Base-by-base conservation (phyloP, 2,888 invertebrate species). In the Synergus japonicus region DNA sequence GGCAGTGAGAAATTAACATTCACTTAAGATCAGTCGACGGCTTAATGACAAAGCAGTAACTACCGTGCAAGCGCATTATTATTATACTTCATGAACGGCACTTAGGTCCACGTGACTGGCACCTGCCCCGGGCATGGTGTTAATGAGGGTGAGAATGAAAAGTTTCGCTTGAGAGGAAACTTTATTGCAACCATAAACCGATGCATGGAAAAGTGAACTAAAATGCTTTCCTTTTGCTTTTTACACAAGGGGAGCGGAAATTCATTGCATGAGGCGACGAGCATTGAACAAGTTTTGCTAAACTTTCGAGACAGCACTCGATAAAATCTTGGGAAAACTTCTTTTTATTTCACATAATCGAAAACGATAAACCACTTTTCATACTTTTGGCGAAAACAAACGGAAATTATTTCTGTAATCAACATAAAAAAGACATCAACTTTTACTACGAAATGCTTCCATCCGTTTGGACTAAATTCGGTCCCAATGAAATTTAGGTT, bases 41-140 rank as follows among this genome's bases (percentile, higher is more conserved):
- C 49, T 37, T 73, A 54, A 73, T 54, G 73, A 73, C 73, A 73
- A 73, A 73, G 54, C 49, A 37, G 73, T 54, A 54, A 73, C 73
- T 73, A 73, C 73, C 73, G 54, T 73, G 54, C 73, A 73, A 73
- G 54, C 37, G 73, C 73, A 73, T 73, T 73, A 73, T 73, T 73
- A 73, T 54, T 73, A 73, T 49, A 54, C 73, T 49, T 73, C 37
- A 73, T 73, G 37, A 73, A 54, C 73, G 54, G 49, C 73, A 73
- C 73, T 73, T 73, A 73, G 73, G 37, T 49, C 73, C 73, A 73
- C 29, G 73, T 73, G 46, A 73, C 49, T 73, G 49, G 49, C 49
- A 73, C 73, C 46, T 69, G 69, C 69, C 69, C 49, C 29, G 29
- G 69, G 69, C 69, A 49, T 69, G 49, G 29, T 13, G 69, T 37